A percentile compares a stretch with the other conserved stretches of the same genome.
Evolutionary conservation across 2,888 invertebrate genomes (phyloP).

Genomic region (Malthinus flaveolus): DNA sequence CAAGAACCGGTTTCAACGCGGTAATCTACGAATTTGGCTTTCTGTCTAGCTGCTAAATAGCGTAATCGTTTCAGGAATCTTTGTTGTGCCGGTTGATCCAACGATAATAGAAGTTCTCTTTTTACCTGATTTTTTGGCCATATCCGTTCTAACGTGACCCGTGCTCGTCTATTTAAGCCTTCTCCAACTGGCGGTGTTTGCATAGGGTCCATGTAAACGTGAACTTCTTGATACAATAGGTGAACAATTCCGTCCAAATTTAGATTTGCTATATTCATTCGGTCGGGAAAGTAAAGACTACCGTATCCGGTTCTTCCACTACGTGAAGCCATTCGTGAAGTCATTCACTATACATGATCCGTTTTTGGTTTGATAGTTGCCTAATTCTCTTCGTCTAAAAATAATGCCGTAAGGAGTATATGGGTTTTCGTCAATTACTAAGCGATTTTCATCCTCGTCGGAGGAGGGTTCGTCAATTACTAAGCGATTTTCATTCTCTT

Average conservation of each 20-base stretch:
- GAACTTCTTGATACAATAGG: constrained; percentile 92
- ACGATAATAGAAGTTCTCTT: constrained; percentile 65
- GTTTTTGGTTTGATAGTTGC: constrained; percentile 70
- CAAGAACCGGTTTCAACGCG: constrained; percentile 95
- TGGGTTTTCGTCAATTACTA: too few relatives aligned
- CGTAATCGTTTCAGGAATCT: constrained; percentile 86
- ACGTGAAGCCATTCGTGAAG: constrained; percentile 84
- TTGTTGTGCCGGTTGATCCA: constrained; percentile 72
- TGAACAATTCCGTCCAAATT: constrained; percentile 89
- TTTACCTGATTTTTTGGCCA: constrained; percentile 91
- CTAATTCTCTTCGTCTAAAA: constrained; percentile 79
- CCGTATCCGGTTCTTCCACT: constrained; percentile 90
- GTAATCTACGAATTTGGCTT: constrained; percentile 92
- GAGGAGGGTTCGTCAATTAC: too few relatives aligned
- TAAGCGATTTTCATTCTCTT: too few relatives aligned
- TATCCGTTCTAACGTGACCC: constrained; percentile 89
- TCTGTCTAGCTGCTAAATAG: constrained; percentile 83
- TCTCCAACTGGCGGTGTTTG: constrained; percentile 86
- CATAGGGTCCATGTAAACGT: constrained; percentile 89
- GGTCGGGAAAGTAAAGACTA: constrained; percentile 82
- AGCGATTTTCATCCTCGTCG: too few relatives aligned
- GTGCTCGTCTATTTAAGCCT: constrained; percentile 84
- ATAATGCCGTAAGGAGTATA: constrained; percentile 67
- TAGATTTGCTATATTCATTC: constrained; percentile 80
- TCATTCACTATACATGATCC: constrained; percentile 83